Evolutionary conservation across 2,888 invertebrate species (phyloP).

Genomic region (Labia minor): DNA sequence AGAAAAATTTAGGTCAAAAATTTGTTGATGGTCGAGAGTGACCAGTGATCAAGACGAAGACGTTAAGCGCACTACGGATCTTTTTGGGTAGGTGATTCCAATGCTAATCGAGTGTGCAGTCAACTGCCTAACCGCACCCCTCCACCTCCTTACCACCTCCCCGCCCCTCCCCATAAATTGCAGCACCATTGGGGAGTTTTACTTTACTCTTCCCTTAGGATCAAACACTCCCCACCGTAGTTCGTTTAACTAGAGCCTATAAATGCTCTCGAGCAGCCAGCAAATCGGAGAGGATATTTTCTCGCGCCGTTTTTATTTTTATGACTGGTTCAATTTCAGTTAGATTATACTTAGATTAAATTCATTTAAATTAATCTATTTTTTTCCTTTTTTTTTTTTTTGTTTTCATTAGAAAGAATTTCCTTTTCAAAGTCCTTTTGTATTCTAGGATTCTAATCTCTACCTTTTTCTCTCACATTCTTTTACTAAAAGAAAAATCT

Average conservation of each 20-base stretch:
- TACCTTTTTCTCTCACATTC: no score
- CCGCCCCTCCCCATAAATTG: not conserved
- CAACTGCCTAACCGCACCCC: no score
- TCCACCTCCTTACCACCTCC: no score
- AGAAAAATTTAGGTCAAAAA: not conserved
- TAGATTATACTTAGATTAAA: constrained; percentile 2
- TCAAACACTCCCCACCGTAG: not conserved
- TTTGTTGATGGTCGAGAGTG: not conserved
- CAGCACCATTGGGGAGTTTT: not conserved
- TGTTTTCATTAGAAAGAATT: not conserved
- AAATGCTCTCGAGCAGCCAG: not conserved
- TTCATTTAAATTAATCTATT: not conserved
- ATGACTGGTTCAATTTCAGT: not conserved
- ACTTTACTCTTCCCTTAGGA: not conserved
- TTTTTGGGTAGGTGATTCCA: not conserved
- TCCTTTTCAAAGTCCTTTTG: no score
- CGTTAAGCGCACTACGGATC: not conserved
- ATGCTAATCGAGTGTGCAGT: constrained; percentile 8
- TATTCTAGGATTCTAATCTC: no score
- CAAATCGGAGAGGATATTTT: not conserved
- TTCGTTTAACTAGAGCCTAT: not conserved
- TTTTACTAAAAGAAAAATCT: no score
- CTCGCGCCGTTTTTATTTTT: not conserved
- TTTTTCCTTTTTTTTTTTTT: not conserved
- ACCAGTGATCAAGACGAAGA: not conserved